These are phyloP conservation scores for Petaurus breviceps DNA, from an alignment of 2,113 vertebrate genomes.

Conservation along the genomic window DNA sequence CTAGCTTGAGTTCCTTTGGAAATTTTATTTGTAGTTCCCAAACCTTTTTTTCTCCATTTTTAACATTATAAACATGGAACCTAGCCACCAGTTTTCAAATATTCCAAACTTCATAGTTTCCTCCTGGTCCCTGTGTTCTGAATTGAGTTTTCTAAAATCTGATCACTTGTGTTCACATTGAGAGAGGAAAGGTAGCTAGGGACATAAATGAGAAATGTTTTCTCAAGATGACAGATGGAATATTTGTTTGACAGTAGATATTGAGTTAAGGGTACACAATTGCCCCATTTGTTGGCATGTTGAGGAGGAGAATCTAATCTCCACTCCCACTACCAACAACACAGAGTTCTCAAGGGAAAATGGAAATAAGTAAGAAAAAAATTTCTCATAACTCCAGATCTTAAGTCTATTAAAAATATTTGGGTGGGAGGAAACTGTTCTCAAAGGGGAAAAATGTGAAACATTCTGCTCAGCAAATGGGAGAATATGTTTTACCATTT, in stretches of 20 bases:
- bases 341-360: neutral
- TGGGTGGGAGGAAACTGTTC: neutral
- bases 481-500: neutral
- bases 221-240: neutral
- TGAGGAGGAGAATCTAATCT: neutral
- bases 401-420: neutral
- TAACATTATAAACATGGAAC: neutral
- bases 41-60: neutral
- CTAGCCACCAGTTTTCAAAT: neutral
- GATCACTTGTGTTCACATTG: neutral
- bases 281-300: neutral
- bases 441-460: slow-evolving; percentile 2
- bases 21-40: neutral
- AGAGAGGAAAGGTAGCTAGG: neutral
- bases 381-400: neutral
- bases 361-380: neutral
- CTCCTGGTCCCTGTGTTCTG: neutral
- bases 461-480: neutral
- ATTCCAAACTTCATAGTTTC: neutral
- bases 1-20: neutral
- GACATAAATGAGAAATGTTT: neutral
- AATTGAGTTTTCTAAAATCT: neutral
- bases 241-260: neutral
- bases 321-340: slow-evolving; percentile 1
- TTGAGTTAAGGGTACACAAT: neutral